These are phyloP conservation scores for Listronotus bonariensis DNA, from an alignment of 1,140 invertebrate genomes.

Conservation along the genomic window DNA sequence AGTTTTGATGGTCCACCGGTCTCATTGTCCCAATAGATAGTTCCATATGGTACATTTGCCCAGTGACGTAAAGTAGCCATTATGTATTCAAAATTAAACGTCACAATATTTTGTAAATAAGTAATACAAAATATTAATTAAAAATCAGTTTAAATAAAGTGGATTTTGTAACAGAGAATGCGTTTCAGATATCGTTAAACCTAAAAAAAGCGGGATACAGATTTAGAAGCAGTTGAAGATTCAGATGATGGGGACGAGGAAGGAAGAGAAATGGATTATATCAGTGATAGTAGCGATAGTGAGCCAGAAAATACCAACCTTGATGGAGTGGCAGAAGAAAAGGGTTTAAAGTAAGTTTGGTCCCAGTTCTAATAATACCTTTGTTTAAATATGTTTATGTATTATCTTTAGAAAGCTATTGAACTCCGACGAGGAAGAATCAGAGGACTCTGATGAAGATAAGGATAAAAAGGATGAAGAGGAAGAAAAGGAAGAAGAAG, in stretches of 20 bases:
- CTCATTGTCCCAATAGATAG: too few species aligned
- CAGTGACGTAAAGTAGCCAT: too few species aligned
- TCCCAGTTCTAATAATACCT: too few species aligned
- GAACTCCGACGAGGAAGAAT: constrained; percentile 84
- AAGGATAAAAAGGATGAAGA: constrained; percentile 60
- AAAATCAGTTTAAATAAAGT: too few species aligned
- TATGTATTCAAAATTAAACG: too few species aligned
- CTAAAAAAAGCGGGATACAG: constrained; percentile 80
- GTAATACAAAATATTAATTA: too few species aligned
- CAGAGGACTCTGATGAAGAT: constrained; percentile 66
- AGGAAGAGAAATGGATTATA: constrained; percentile 86
- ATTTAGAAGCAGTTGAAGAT: constrained; percentile 91
- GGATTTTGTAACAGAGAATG: too few species aligned
- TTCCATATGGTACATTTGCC: too few species aligned
- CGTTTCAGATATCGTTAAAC: constrained; percentile 52
- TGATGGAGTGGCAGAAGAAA: constrained; percentile 81
- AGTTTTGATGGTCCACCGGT: too few species aligned
- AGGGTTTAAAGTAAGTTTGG: constrained; percentile 70
- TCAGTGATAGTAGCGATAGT: constrained; percentile 82
- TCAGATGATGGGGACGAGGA: constrained; percentile 97
- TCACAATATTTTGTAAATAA: too few species aligned
- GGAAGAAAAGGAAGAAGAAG: constrained; percentile 64
- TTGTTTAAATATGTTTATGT: too few species aligned
- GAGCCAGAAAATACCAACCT: constrained; percentile 69
- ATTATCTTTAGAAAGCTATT: constrained; percentile 69